Evolutionary conservation across 2,113 vertebrate genomes (phyloP), one percentile per base, ranked within the genome.

Genomic region (Hippocampus abdominalis): DNA sequence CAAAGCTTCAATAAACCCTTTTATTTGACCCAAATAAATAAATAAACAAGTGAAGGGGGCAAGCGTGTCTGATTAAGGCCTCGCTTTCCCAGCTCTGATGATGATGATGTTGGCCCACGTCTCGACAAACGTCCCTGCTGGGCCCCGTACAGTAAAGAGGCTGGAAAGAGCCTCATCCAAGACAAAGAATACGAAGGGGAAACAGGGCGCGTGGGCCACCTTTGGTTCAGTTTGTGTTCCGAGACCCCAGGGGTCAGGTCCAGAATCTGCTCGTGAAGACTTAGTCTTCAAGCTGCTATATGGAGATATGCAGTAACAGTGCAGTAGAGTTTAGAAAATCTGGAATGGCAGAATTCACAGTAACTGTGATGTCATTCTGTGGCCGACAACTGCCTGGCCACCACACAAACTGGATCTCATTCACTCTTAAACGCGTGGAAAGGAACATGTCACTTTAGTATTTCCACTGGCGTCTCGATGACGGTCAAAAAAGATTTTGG

Each of bases 21-120:
- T 49, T 39, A 68, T 46, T 68, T 49, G 42, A 68, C 57, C 49
- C 69, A 66, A 66, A 56, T 51, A 76, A 73, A 72, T 16, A 78
- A 64, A 73, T 62, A 53, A 65, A 36, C 74, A 66, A 79, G 65
- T 29, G 69, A 68, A 74, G 66, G 67, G 85, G 60, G 74, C 62
- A 78, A 82, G 78, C 81, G 78, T 70, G 87, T 89, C 79, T 83
- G 81, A 89, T 87, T 82, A 74, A 23, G 57, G 77, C 70, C 68
- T 84, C 69, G 27, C 73, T 87, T 84, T 89, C 82, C 84, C 77
- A 76, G 77, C 71, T 23, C 81, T 68, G 67, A 63, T 73, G 77
- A 89, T 88, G 87, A 87, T 90, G 89, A 89, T 85, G 79, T 91
- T 90, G 87, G 89, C 89, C 56, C 11, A 2, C 7, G 15, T 53